Evolutionary conservation across 2,113 vertebrate genomes (phyloP), one percentile per base, ranked within the genome.

Genomic region (Spilogale gracilis): DNA sequence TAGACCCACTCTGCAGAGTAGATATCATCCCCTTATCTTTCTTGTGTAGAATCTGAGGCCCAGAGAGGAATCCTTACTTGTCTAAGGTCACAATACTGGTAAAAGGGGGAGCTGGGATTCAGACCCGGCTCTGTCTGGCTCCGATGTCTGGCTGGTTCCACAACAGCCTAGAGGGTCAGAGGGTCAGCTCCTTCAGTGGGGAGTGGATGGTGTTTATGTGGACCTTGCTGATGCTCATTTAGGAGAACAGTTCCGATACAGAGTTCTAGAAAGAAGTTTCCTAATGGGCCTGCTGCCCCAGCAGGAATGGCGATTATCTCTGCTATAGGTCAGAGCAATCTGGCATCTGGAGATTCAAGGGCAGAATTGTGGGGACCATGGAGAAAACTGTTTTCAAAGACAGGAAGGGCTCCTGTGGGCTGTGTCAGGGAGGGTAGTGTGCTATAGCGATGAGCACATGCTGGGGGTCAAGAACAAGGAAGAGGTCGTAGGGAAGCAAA

Each of bases 251-350:
- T 48, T n/a, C 52, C n/a, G 38, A 97, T 67, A 81, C 69, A 96
- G 91, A 91, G 91, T 63, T 69, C 13, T 16, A 94, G 95, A 84
- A 83, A 79, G 50, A 82, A 93, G 63, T 56, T n/a, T 92, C 73
- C 58, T 94, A 82, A 97, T 95, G 78, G 96, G 85, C 84, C 54
- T 88, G 69, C 88, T 87, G 84, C 69, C 85, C 60, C 73, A 91
- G 89, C 73, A 25, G 81, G 91, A 89, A 91, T 48, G 81, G 45
- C 2, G 65, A 85, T 87, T 87, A 81, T 61, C 38, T 80, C 23
- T 38, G 38, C n/a, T 50, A 32, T 25, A 50, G 30, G 54, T 95
- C 80, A 69, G 50, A 96, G 45, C 63, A 82, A 18, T 84, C 54
- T 83, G 78, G 45, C 78, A 79, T 85, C 63, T 48, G 61, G 63